phyloP scores from a whole-genome alignment of 2,888 invertebrate genomes.

The Noctuana brunneofusca region DNA sequence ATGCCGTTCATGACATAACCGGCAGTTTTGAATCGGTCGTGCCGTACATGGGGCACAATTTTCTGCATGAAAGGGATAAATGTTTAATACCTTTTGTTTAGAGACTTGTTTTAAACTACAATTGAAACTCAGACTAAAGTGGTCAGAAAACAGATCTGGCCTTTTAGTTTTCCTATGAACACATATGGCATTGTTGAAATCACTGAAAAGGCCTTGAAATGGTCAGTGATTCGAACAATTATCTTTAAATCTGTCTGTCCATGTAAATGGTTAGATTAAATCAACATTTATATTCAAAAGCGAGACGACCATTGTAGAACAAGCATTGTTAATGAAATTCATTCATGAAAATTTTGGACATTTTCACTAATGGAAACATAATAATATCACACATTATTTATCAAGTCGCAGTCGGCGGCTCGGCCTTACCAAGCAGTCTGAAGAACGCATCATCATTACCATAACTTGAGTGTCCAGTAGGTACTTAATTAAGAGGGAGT shows the following conservation, averaged over 20 bases:
- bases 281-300: not conserved
- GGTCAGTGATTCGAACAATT: slow-evolving; percentile 8
- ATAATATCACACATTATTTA: not conserved
- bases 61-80: slow-evolving; percentile 30
- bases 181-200: not conserved
- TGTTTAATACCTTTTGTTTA: slow-evolving; percentile 16
- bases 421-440: slow-evolving; percentile 9
- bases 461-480: slow-evolving; percentile 40
- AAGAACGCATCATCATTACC: slow-evolving; percentile 44
- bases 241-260: slow-evolving; percentile 3
- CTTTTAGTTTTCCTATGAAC: too few species aligned
- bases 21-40: slow-evolving; percentile 30
- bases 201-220: slow-evolving; percentile 2
- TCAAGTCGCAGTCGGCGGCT: slow-evolving; percentile 12
- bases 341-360: not conserved
- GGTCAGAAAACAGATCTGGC: not conserved
- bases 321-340: not conserved
- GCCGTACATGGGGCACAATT: slow-evolving; percentile 26
- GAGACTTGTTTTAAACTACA: not conserved
- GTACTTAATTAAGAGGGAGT: slow-evolving; percentile 40
- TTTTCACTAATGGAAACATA: not conserved
- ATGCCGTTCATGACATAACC: slow-evolving; percentile 30
- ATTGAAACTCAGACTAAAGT: not conserved
- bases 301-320: not conserved
- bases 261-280: not conserved